A percentile compares a stretch with the other conserved stretches of the same genome.
Evolutionary conservation across 1,140 invertebrate species (phyloP).

Genomic region (Prorops nasuta): DNA sequence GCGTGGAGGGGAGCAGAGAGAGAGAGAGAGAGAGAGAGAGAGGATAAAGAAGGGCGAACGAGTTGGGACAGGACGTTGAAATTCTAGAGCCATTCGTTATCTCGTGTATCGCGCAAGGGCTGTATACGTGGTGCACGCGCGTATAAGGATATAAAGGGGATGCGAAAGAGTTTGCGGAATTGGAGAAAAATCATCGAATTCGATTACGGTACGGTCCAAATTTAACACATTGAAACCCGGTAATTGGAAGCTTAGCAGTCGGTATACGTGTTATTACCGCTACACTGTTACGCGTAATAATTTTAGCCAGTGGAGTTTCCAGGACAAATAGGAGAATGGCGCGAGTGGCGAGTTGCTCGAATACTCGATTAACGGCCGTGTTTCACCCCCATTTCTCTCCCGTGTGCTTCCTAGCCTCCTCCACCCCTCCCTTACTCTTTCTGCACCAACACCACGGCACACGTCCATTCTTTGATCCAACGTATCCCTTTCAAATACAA

Average conservation of each 20-base stretch:
- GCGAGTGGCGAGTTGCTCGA: constrained; percentile 7
- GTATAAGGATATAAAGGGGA: background rate
- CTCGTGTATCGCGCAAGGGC: constrained; percentile 3
- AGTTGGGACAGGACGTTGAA: background rate
- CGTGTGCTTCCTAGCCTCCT: too few relatives aligned
- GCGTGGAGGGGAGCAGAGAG: too few relatives aligned
- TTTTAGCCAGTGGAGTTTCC: constrained; percentile 25
- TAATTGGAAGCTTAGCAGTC: constrained; percentile 37
- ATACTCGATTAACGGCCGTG: constrained; percentile 30
- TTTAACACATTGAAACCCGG: constrained; percentile 28
- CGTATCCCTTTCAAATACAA: too few relatives aligned
- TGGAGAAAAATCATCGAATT: constrained; percentile 34
- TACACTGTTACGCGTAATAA: constrained; percentile 22
- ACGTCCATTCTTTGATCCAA: too few relatives aligned
- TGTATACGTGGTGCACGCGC: background rate
- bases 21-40: background rate
- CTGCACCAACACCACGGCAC: too few relatives aligned
- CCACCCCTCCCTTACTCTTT: too few relatives aligned
- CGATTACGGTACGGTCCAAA: constrained; percentile 34
- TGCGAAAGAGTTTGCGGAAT: constrained; percentile 22
- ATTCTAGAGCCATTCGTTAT: constrained; percentile 19
- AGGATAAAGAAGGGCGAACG: background rate
- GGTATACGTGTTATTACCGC: too few relatives aligned
- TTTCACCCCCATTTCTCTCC: too few relatives aligned
- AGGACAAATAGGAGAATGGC: constrained; percentile 22